These are phyloP conservation scores for Cotesia congregata DNA, from an alignment of 2,888 invertebrate genomes.

Conservation along the genomic window DNA sequence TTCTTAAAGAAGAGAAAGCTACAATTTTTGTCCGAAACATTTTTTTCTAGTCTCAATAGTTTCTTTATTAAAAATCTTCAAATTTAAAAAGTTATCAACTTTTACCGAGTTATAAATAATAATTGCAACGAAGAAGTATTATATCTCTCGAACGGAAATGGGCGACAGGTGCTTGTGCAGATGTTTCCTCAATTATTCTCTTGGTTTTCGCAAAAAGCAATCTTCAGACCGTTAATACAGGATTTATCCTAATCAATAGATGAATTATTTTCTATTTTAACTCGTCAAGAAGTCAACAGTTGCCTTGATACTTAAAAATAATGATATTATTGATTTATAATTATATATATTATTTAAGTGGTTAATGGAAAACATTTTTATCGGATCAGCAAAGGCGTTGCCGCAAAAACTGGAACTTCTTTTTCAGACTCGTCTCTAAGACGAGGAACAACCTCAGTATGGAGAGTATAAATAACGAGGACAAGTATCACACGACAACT, in stretches of 20 bases:
- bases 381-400: slow-evolving; percentile 21
- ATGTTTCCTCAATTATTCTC: background rate
- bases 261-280: too few species aligned
- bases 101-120: too few species aligned
- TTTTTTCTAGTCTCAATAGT: too few species aligned
- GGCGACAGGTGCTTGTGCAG: background rate
- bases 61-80: too few species aligned
- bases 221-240: too few species aligned
- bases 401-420: slow-evolving; percentile 27
- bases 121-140: background rate
- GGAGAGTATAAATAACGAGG: background rate
- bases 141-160: background rate
- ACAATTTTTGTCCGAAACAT: too few species aligned
- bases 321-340: slow-evolving; percentile 21
- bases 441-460: too few species aligned
- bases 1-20: too few species aligned
- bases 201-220: too few species aligned
- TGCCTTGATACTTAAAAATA: slow-evolving; percentile 16
- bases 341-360: slow-evolving; percentile 7
- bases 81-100: too few species aligned
- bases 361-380: slow-evolving; percentile 3
- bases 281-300: background rate
- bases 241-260: background rate
- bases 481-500: background rate
- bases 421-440: background rate